phyloP scores from a whole-genome alignment of 2,888 invertebrate genomes.

The Agrilus cyanescens region DNA sequence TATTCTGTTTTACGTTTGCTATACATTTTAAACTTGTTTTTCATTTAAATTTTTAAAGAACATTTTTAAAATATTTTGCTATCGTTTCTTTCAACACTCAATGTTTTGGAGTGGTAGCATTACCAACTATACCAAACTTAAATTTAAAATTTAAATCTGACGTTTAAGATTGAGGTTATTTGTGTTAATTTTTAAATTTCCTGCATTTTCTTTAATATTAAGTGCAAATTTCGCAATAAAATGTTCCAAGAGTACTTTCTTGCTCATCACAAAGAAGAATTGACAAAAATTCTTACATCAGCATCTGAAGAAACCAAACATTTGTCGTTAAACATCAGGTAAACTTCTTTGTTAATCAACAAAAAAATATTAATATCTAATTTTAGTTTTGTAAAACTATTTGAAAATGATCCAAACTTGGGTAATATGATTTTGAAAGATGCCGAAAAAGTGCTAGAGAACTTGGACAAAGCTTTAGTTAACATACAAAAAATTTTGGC shows the following conservation, averaged over 20 bases:
- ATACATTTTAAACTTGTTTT: no score
- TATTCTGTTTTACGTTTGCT: no score
- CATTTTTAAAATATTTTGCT: no score
- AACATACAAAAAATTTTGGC: conserved; percentile 42
- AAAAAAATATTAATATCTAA: conserved; percentile 18
- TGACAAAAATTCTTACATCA: conserved; percentile 46
- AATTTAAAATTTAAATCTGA: no score
- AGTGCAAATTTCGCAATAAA: no score
- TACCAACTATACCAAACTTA: no score
- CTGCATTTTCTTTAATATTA: no score
- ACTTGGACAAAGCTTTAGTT: conserved; percentile 50
- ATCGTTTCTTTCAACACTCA: no score
- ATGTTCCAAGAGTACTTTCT: conserved; percentile 40
- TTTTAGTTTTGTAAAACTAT: conserved; percentile 57
- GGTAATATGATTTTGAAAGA: conserved; percentile 55
- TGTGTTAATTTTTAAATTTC: no score
- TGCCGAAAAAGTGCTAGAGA: conserved; percentile 48
- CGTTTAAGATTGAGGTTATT: no score
- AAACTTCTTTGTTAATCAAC: conserved; percentile 23
- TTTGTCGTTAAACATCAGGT: conserved; percentile 61
- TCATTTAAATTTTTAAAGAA: no score
- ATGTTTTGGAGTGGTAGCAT: no score
- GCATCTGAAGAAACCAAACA: conserved; percentile 47
- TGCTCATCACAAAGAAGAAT: conserved; percentile 47
- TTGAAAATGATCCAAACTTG: conserved; percentile 53